Conservation (phyloP, 1,140 invertebrate species). For the Vollenhovia emeryi region DNA sequence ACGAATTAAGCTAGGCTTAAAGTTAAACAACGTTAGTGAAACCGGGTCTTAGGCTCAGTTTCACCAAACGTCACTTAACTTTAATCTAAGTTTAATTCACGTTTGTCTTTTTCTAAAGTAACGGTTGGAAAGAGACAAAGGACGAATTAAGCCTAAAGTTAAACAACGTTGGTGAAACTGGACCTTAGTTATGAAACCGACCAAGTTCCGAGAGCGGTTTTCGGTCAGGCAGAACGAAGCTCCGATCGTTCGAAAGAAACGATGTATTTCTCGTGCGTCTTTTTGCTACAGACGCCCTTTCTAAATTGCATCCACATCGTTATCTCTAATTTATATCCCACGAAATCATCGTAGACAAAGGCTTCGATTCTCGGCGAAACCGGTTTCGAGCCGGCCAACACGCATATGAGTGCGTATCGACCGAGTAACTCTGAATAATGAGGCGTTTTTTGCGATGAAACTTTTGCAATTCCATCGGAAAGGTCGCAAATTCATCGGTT, state of each 20-base stretch:
- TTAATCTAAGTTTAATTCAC: no score
- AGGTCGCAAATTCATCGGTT: neutral
- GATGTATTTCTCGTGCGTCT: neutral
- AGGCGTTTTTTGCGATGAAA: neutral
- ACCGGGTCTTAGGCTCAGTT: no score
- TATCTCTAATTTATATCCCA: constrained; percentile 35
- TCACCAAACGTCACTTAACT: no score
- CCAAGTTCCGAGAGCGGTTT: neutral
- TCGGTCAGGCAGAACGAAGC: neutral
- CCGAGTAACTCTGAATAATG: constrained; percentile 28
- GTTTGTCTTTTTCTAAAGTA: no score
- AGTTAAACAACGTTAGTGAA: no score
- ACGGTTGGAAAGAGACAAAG: no score
- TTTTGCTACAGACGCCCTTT: neutral
- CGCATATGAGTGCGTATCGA: constrained; percentile 44
- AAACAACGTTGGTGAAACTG: no score
- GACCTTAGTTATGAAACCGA: neutral
- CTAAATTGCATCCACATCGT: neutral
- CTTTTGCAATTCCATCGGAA: neutral
- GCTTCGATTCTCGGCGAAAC: constrained; percentile 49
- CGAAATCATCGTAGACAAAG: constrained; percentile 66
- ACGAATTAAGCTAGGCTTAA: no score
- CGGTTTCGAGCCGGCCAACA: constrained; percentile 51
- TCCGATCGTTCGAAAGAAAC: neutral
- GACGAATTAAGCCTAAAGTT: no score